A percentile compares a stretch with the other conserved stretches of the same genome.
These are phyloP conservation scores for Drosophila planitibia DNA, from an alignment of 2,888 invertebrate species.

Conservation along the genomic window DNA sequence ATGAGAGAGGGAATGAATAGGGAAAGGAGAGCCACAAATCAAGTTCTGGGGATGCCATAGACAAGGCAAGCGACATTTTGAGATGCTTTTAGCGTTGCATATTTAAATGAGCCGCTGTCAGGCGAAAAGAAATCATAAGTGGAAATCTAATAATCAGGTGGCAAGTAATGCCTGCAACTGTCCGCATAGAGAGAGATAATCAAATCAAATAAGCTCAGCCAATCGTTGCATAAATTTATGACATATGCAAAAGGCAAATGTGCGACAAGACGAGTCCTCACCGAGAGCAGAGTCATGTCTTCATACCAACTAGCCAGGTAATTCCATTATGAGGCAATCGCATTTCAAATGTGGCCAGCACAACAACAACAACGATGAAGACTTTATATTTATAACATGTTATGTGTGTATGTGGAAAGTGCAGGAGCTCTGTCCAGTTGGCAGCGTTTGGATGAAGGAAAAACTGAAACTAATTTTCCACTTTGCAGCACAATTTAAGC, in stretches of 20 bases:
- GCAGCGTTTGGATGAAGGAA: constrained; percentile 25
- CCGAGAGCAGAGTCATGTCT: constrained; percentile 4
- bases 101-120: constrained; percentile 44
- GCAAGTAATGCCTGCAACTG: constrained; percentile 26
- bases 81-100: constrained; percentile 48
- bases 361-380: constrained; percentile 18
- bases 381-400: constrained; percentile 10
- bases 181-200: constrained; percentile 18
- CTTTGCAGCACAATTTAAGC: constrained; percentile 74
- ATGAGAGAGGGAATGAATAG: constrained; percentile 1
- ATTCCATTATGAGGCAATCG: constrained; percentile 69
- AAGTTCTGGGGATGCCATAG: not conserved
- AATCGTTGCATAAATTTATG: constrained; percentile 75
- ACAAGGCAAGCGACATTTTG: constrained; percentile 16
- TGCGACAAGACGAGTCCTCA: constrained; percentile 11
- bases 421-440: constrained; percentile 28
- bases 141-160: constrained; percentile 60
- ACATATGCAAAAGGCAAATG: constrained; percentile 54
- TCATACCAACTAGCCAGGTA: constrained; percentile 48
- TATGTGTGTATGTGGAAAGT: constrained; percentile 22
- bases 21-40: not conserved
- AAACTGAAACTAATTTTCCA: constrained; percentile 82
- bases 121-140: constrained; percentile 50
- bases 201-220: constrained; percentile 73
- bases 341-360: constrained; percentile 48